Percentiles rank a stretch among this genome's conserved stretches.
These are phyloP conservation scores for Stenichneumon culpator DNA, from an alignment of 2,888 invertebrate species.

Conservation along the genomic window DNA sequence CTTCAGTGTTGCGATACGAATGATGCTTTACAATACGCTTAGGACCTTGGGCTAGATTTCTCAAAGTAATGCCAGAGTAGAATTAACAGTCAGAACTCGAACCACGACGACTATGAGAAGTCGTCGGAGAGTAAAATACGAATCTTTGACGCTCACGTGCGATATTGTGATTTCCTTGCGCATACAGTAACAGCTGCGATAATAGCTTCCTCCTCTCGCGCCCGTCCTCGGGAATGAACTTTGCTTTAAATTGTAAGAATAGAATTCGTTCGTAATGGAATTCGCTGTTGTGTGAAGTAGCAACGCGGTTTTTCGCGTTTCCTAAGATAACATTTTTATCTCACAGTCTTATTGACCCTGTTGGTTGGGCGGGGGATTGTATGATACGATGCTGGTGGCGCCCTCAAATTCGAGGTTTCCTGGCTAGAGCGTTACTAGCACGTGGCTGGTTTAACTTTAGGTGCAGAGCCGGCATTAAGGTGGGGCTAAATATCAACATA, in stretches of 20 bases:
- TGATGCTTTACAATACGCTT: conserved; percentile 19
- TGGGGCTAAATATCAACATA: not conserved
- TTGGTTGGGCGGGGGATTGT: not conserved
- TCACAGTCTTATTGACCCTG: not conserved
- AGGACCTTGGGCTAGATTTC: conserved; percentile 40
- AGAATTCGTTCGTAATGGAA: conserved; percentile 6
- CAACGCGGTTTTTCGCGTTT: not conserved
- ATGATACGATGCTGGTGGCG: not conserved
- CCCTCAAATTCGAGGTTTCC: not conserved
- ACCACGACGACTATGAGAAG: conserved; percentile 12
- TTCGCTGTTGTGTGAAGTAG: not conserved
- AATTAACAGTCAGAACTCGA: conserved; percentile 36
- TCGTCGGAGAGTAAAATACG: not conserved
- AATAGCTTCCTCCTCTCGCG: conserved; percentile 18
- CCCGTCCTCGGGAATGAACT: conserved; percentile 8
- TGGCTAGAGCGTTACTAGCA: not conserved
- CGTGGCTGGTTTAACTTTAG: not conserved
- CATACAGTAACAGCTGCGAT: conserved; percentile 3
- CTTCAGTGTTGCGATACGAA: conserved; percentile 17
- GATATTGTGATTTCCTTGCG: not conserved
- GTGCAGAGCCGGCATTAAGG: not conserved
- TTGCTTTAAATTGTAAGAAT: not conserved
- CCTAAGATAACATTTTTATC: not conserved
- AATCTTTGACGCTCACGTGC: not conserved
- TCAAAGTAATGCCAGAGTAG: conserved; percentile 30